phyloP scores from a whole-genome alignment of 2,888 invertebrate species.

The Cerceris rybyensis region DNA sequence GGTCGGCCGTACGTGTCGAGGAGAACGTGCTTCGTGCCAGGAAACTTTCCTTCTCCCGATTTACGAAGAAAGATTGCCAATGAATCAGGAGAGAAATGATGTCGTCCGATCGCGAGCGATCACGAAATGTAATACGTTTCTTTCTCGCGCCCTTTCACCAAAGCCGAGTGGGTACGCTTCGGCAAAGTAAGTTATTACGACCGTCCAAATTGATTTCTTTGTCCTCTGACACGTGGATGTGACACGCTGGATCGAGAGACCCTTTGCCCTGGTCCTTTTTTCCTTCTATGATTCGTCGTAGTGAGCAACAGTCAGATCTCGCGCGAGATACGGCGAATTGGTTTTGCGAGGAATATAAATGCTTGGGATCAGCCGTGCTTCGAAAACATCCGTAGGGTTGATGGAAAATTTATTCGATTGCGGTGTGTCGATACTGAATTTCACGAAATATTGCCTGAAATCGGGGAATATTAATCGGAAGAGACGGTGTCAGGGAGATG shows the following conservation, averaged over 20 bases:
- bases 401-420: too few species aligned
- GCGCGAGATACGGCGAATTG: too few species aligned
- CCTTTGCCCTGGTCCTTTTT: too few species aligned
- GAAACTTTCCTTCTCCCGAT: slow-evolving; percentile 20
- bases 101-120: slow-evolving; percentile 8
- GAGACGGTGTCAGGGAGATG: too few species aligned
- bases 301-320: too few species aligned
- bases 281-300: too few species aligned
- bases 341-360: too few species aligned
- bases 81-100: slow-evolving; percentile 30
- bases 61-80: slow-evolving; percentile 27
- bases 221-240: slow-evolving; percentile 3
- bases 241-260: not conserved
- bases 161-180: not conserved
- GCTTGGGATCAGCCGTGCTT: too few species aligned
- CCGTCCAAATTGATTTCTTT: slow-evolving; percentile 35
- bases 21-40: slow-evolving; percentile 14
- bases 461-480: too few species aligned
- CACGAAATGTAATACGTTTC: slow-evolving; percentile 10
- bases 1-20: slow-evolving; percentile 35
- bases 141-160: not conserved
- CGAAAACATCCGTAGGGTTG: too few species aligned
- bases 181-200: slow-evolving; percentile 17
- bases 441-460: too few species aligned
- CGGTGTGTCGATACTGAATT: too few species aligned